Evolutionary conservation across 2,113 vertebrate species (phyloP), one percentile per base, ranked within the genome.

Genomic region (Prinia subflava): DNA sequence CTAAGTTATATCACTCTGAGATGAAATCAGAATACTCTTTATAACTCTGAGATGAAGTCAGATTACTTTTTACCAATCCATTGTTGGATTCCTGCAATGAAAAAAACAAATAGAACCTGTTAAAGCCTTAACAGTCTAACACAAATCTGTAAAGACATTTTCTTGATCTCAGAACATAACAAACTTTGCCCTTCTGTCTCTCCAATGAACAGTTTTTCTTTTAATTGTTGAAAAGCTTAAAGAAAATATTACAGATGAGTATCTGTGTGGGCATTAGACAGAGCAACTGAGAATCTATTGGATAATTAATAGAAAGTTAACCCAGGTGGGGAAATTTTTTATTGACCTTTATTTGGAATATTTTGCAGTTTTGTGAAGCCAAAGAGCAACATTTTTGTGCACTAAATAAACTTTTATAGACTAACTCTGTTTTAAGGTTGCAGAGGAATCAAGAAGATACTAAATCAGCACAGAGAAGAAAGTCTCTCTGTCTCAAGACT

Each of bases 371-470:
- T 73, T 83, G 62, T 93, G 70, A 95, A 92, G 19, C 46, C 20
- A 75, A 71, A 96, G 94, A 95, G 12, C 19, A 27, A 83, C 39
- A 9, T 82, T 91, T 73, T 28, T 83, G 53, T 57, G 49, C 59
- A 67, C 64, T 91, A 95, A 96, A 81, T 68, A 82, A 88, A 91
- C 67, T 82, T 92, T 56, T 50, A 91, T 27, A 84, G 24, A 50
- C 31, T 78, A 68, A 89, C 41, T 88, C 59, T 31, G 55, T 80
- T 92, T 87, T 88, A 93, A 97, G 60, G 28, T 91, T 85, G 50
- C 13, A 83, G 37, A 57, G 23, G n/a, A 44, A 53, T 76, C 31
- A 46, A 31, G 15, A 39, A 70, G 37, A 41, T 39, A 47, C 9
- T 52, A 82, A 82, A 79, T 65, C 47, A 73, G 11, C 11, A 50